Base-by-base conservation (phyloP, 2,113 vertebrate species). In the Heliornis fulica region DNA sequence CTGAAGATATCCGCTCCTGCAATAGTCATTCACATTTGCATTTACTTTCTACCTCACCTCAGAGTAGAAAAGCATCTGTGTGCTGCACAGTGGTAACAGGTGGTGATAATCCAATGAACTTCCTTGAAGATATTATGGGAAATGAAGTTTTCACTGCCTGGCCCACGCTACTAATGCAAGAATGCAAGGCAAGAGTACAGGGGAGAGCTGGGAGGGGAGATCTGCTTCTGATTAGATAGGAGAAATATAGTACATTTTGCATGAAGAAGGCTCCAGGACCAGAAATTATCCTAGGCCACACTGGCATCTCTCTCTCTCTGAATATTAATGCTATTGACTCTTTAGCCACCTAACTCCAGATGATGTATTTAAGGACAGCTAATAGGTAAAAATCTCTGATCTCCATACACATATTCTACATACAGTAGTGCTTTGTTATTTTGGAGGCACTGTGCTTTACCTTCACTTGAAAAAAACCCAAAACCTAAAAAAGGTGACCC, bases 91-190 rank as follows among this genome's bases (percentile, higher is more conserved):
- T 79, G 77, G 45, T 95, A 90, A 87, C 78, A 97, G 78, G 75
- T 80, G 85, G 90, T 68, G 91, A 97, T 90, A 97, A 97, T 95
- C 94, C 88, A 26, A 87, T 1, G 15, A 94, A 71, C 56, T 96
- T 97, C 92, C 96, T 96, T 89, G 63, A 94, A 97, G 85, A 95
- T 84, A 94, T 7, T 32, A 92, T 53, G 69, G 93, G 87, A 96
- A 96, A 97, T 85, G 29, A 97, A 95, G 93, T 89, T 96, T 96
- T 95, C 86, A 78, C 80, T 89, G 87, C 79, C 75, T 83, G 74
- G 71, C 70, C 76, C 76, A 91, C 8, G 5, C 41, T 87, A 41
- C 78, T 59, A 40, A 85, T 38, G 23, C 21, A 80, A 87, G 56
- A 90, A 96, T 43, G 66, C 51, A 63, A 96, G 64, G 64, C 87